Evolutionary conservation across 92 coral and sea anemone genomes (phyloP).

Genomic region (Bergia sp.): DNA sequence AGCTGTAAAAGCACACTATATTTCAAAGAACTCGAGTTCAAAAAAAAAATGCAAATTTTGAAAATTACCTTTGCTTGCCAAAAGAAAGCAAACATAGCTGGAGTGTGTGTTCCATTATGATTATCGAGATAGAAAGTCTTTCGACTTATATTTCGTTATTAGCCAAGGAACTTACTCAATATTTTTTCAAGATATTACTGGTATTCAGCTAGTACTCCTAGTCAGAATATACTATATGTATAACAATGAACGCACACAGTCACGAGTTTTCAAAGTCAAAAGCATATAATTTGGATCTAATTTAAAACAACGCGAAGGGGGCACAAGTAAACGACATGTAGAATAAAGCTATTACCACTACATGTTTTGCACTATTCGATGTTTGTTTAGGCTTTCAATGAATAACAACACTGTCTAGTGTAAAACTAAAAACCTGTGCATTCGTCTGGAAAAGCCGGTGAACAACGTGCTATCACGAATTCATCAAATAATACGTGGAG

Average conservation of each 20-base stretch:
- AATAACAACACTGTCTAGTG: background rate
- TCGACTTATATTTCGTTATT: background rate
- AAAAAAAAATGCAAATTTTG: background rate
- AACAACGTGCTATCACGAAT: background rate
- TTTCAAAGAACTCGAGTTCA: background rate
- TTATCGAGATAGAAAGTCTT: too few relatives aligned
- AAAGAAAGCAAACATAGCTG: background rate
- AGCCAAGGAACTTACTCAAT: background rate
- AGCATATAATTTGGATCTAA: background rate
- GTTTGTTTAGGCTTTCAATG: constrained; percentile 18
- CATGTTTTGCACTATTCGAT: constrained; percentile 7
- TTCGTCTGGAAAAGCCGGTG: constrained; percentile 39
- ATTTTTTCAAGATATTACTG: too few relatives aligned
- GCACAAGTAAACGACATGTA: background rate
- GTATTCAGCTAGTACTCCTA: background rate
- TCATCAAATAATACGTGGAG: constrained; percentile 28
- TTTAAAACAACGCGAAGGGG: background rate
- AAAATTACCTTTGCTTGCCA: background rate
- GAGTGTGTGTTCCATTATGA: too few relatives aligned
- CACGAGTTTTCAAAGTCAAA: background rate
- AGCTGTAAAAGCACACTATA: too few relatives aligned
- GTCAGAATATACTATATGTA: background rate
- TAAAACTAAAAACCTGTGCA: constrained; percentile 18
- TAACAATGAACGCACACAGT: background rate
- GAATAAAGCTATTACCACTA: constrained; percentile 4